These are phyloP conservation scores for Nomada ruficornis DNA, from an alignment of 2,888 invertebrate species.

Conservation along the genomic window DNA sequence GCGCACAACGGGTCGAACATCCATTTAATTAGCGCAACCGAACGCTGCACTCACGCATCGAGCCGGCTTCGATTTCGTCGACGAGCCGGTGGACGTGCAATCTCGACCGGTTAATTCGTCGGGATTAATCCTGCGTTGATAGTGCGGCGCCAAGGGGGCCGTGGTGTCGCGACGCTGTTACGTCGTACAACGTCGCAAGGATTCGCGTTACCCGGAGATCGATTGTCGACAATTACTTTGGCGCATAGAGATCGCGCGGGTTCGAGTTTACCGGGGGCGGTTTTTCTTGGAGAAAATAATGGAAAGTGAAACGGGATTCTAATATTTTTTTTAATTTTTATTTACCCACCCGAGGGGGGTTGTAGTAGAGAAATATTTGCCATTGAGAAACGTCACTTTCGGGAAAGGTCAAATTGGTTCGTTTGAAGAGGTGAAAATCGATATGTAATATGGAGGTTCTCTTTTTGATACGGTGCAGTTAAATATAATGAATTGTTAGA, in stretches of 20 bases:
- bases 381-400: too few relatives aligned
- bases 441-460: too few relatives aligned
- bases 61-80: slow-evolving; percentile 45
- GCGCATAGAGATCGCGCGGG: too few relatives aligned
- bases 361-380: too few relatives aligned
- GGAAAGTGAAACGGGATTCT: neutral
- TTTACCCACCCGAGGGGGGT: too few relatives aligned
- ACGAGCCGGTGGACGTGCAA: slow-evolving; percentile 49
- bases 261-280: neutral
- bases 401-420: too few relatives aligned
- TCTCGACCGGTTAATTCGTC: slow-evolving; percentile 65
- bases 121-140: slow-evolving; percentile 70
- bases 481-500: too few relatives aligned
- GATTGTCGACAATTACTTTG: neutral
- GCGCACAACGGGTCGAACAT: slow-evolving; percentile 15
- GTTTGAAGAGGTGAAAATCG: too few relatives aligned
- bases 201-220: neutral
- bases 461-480: too few relatives aligned
- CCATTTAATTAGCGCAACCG: slow-evolving; percentile 64
- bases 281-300: neutral
- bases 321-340: too few relatives aligned
- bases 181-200: slow-evolving; percentile 19
- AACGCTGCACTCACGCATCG: slow-evolving; percentile 25
- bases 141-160: slow-evolving; percentile 38
- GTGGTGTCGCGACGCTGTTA: slow-evolving; percentile 48